Percentiles rank a stretch among this genome's conserved stretches.
Conservation (phyloP, 2,113 vertebrate genomes). For the Ciconia stormi region DNA sequence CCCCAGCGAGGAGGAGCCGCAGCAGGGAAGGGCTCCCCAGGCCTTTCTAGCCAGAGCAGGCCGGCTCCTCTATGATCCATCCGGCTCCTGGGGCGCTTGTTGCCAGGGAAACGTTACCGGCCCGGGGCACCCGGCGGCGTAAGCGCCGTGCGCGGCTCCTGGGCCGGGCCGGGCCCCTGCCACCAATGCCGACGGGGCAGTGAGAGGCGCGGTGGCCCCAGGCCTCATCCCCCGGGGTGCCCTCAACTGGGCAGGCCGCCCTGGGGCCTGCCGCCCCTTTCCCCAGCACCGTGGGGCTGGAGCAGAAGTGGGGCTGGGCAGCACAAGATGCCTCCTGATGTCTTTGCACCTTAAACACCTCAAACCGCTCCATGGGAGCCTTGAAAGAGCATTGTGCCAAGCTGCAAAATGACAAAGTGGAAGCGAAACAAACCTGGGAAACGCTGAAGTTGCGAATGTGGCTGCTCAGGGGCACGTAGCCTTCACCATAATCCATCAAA, state of each 20-base stretch:
- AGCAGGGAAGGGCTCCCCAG: accelerated
- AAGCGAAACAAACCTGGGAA: neutral
- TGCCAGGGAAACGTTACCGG: neutral
- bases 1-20: accelerated
- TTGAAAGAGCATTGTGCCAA: accelerated
- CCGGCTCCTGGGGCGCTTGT: neutral
- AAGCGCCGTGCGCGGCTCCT: too few relatives aligned
- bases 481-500: too few relatives aligned
- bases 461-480: neutral
- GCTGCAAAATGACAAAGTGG: neutral
- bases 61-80: accelerated
- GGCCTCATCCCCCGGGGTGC: too few relatives aligned
- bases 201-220: accelerated
- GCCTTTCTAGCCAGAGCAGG: neutral
- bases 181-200: neutral
- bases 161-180: too few relatives aligned
- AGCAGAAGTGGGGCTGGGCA: neutral
- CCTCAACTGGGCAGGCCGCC: neutral
- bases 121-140: too few relatives aligned
- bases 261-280: too few relatives aligned
- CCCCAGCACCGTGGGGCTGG: neutral
- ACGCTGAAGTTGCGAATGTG: neutral
- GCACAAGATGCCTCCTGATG: too few relatives aligned
- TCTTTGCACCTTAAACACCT: too few relatives aligned
- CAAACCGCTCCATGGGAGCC: neutral